Percentiles rank a stretch among this genome's conserved stretches.
phyloP scores from a whole-genome alignment of 2,797 vertebrate genomes.

The Rhincodon typus region DNA sequence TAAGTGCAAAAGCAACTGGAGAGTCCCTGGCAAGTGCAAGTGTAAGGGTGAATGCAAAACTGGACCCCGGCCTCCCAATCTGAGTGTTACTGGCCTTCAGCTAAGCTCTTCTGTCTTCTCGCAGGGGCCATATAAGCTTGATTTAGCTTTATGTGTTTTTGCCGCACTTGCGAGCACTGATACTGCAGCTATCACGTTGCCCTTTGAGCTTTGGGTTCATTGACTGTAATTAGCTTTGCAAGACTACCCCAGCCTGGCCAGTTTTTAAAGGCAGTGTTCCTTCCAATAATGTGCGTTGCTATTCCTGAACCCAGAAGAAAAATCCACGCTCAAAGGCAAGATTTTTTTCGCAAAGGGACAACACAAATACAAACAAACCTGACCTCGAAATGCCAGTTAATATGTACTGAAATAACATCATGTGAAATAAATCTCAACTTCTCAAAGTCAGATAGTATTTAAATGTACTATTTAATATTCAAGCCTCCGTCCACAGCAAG shows the following conservation, averaged over 20 bases:
- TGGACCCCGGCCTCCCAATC: not conserved
- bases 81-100: too few relatives aligned
- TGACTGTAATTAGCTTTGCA: not conserved
- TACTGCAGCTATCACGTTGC: not conserved
- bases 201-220: not conserved
- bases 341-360: not conserved
- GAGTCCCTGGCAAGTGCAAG: not conserved
- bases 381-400: not conserved
- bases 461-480: constrained; percentile 33
- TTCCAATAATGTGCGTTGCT: not conserved
- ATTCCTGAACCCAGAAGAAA: not conserved
- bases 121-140: not conserved
- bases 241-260: not conserved
- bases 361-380: not conserved
- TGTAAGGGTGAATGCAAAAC: not conserved
- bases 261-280: not conserved
- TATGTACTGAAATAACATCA: not conserved
- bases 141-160: not conserved
- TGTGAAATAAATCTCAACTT: not conserved
- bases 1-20: not conserved
- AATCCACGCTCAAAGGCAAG: not conserved
- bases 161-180: too few relatives aligned
- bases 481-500: not conserved
- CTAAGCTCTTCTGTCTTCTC: not conserved
- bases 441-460: constrained; percentile 20